A percentile compares a stretch with the other conserved stretches of the same genome.
Evolutionary conservation across 2,797 vertebrate genomes (phyloP).

Genomic region (Centropyge bicolor): DNA sequence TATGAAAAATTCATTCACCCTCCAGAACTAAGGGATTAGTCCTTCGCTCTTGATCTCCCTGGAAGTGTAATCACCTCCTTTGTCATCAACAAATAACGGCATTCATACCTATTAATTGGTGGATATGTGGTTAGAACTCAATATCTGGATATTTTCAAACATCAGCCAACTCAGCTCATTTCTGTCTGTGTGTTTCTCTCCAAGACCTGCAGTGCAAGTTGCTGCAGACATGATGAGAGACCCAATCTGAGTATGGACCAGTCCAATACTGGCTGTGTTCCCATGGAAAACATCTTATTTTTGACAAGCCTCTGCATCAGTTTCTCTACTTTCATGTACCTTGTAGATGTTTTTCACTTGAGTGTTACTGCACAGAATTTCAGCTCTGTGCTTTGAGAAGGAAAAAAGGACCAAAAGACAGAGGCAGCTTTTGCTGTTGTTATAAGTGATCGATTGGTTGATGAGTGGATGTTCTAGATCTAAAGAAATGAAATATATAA

Average conservation of each 20-base stretch:
- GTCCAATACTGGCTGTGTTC: conserved; percentile 12
- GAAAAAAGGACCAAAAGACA: background rate
- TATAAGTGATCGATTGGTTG: background rate
- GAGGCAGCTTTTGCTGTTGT: background rate
- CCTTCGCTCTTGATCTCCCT: conserved; percentile 25
- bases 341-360: conserved; percentile 6
- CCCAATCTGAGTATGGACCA: conserved; percentile 19
- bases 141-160: conserved; percentile 34
- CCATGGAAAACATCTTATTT: conserved; percentile 16
- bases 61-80: conserved; percentile 45
- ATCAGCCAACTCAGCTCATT: conserved; percentile 8
- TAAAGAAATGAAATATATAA: background rate
- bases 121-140: conserved; percentile 29
- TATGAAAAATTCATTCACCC: conserved; percentile 1
- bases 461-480: conserved; percentile 4
- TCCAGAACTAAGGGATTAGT: conserved; percentile 9
- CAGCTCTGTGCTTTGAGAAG: background rate
- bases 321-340: background rate
- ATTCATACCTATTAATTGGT: conserved; percentile 55
- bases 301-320: background rate
- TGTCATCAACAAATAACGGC: conserved; percentile 49
- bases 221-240: background rate
- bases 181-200: conserved; percentile 22
- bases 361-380: background rate
- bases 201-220: conserved; percentile 19